Evolutionary conservation across 2,797 vertebrate genomes (phyloP).

Genomic region (Notoglanidium macrostoma): DNA sequence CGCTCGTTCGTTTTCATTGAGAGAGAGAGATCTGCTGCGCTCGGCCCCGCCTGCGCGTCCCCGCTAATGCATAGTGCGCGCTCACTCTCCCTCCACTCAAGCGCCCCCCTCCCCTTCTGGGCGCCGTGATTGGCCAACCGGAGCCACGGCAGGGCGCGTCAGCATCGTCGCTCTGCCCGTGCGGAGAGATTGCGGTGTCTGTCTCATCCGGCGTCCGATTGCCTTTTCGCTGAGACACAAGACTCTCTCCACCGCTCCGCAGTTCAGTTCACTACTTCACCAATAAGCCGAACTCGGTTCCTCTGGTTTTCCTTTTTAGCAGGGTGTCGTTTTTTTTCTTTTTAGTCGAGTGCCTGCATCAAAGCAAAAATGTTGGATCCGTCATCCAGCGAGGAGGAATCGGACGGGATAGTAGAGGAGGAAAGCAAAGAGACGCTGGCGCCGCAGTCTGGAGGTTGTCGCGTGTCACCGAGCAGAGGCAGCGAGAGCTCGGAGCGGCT

Average conservation of each 20-base stretch:
- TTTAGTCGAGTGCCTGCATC: conserved; percentile 36
- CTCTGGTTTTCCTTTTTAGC: conserved; percentile 14
- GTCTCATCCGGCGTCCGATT: conserved; percentile 66
- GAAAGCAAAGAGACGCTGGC: conserved; percentile 91
- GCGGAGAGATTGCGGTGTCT: conserved; percentile 79
- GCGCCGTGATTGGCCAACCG: conserved; percentile 83
- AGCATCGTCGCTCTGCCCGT: conserved; percentile 80
- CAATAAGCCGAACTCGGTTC: conserved; percentile 19
- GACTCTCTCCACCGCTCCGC: background rate
- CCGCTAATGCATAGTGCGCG: conserved; percentile 53
- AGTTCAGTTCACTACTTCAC: conserved; percentile 1
- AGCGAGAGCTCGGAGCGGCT: conserved; percentile 88
- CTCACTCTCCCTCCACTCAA: conserved; percentile 41
- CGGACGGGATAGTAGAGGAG: conserved; percentile 94
- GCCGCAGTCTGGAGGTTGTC: conserved; percentile 83
- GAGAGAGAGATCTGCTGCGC: conserved; percentile 44
- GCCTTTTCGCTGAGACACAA: conserved; percentile 56
- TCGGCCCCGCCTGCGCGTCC: conserved; percentile 61
- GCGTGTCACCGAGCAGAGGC: conserved; percentile 90
- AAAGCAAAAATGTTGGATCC: conserved; percentile 88
- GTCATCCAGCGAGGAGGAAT: conserved; percentile 97
- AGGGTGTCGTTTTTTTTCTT: conserved; percentile 18
- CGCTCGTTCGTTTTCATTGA: conserved; percentile 61
- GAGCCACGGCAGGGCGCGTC: conserved; percentile 77
- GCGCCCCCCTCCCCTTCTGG: conserved; percentile 57